Conservation (phyloP, 1,140 invertebrate genomes). For the Drosophila cardini region DNA sequence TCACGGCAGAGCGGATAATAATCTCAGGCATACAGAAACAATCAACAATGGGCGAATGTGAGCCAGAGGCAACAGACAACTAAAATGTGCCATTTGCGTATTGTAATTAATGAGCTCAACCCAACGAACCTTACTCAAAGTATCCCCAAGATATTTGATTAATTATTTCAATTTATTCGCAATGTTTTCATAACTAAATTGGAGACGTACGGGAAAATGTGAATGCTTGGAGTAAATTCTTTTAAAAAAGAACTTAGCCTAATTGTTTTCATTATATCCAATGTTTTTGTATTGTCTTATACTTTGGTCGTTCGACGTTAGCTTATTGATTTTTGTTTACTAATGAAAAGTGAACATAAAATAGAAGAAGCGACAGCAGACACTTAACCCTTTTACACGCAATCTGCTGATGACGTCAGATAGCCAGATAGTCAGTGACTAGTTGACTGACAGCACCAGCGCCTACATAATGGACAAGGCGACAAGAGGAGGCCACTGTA, state of each 20-base stretch:
- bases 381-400: constrained; percentile 82
- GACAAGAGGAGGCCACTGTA: background rate
- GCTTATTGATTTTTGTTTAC: constrained; percentile 78
- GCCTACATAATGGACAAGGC: constrained; percentile 33
- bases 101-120: constrained; percentile 6
- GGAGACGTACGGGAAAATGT: background rate
- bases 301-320: constrained; percentile 4
- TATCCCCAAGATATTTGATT: background rate
- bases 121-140: background rate
- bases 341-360: constrained; percentile 82
- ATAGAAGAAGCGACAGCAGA: constrained; percentile 45
- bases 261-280: constrained; percentile 9
- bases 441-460: constrained; percentile 44
- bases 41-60: background rate
- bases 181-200: constrained; percentile 8
- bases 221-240: constrained; percentile 1
- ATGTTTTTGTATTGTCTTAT: constrained; percentile 11
- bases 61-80: constrained; percentile 9
- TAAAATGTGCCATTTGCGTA: constrained; percentile 3
- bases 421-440: constrained; percentile 40
- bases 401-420: constrained; percentile 80
- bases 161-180: constrained; percentile 1
- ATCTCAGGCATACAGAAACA: constrained; percentile 15
- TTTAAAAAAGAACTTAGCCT: constrained; percentile 7
- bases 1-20: constrained; percentile 18